Evolutionary conservation across 2,113 vertebrate species (phyloP).

Genomic region (Turnix velox): DNA sequence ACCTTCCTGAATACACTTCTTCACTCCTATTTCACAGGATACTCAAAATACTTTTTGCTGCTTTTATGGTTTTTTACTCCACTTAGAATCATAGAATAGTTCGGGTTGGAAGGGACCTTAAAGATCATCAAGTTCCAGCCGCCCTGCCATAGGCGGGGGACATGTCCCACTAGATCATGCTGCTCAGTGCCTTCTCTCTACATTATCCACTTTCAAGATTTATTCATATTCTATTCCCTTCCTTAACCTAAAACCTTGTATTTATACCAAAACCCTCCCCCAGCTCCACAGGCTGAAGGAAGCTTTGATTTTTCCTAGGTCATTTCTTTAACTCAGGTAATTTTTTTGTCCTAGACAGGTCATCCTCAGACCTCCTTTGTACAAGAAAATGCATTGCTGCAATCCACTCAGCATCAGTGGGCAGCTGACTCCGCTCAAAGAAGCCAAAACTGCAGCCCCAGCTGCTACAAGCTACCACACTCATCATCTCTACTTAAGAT

Average conservation of each 20-base stretch:
- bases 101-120: too few relatives aligned
- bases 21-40: background rate
- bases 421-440: background rate
- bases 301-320: background rate
- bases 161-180: too few relatives aligned
- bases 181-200: too few relatives aligned
- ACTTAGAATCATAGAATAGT: too few relatives aligned
- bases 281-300: background rate
- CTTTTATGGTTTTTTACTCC: background rate
- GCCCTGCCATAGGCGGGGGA: too few relatives aligned
- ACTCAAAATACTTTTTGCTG: background rate
- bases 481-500: fast-evolving
- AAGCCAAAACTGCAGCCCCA: background rate
- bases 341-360: background rate
- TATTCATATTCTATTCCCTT: background rate
- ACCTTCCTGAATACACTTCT: background rate
- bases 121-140: too few relatives aligned
- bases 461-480: background rate
- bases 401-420: background rate
- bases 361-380: background rate
- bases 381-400: background rate
- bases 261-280: background rate
- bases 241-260: background rate
- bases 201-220: fast-evolving
- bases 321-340: background rate